Conservation (phyloP, 2,113 vertebrate genomes). For the Charina bottae region DNA sequence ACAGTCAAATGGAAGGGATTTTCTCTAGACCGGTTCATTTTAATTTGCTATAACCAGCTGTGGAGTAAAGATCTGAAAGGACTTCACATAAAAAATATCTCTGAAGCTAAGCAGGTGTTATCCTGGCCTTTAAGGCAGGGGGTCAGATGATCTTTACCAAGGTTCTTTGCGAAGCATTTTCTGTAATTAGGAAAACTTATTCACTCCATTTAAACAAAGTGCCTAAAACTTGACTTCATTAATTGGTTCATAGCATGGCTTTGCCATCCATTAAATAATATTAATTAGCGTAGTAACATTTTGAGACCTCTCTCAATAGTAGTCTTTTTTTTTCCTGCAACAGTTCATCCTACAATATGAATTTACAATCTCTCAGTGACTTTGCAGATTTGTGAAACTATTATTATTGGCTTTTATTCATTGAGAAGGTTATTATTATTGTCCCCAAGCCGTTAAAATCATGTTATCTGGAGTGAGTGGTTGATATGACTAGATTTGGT, state of each 20-base stretch:
- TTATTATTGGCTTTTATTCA: slow-evolving; percentile 30
- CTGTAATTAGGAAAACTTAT: not conserved
- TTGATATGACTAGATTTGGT: not conserved
- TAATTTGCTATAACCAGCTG: not conserved
- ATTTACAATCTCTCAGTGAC: not conserved
- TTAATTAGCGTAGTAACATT: not conserved
- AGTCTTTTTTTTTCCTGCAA: not conserved
- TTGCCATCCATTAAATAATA: not conserved
- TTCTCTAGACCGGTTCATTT: not conserved
- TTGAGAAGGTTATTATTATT: slow-evolving; percentile 30
- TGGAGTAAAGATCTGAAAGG: not conserved
- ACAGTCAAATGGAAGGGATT: not conserved
- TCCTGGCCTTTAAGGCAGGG: not conserved
- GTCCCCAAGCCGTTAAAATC: not conserved
- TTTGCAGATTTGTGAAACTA: slow-evolving; percentile 1
- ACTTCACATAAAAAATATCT: not conserved
- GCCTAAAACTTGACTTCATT: not conserved
- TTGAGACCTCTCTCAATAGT: not conserved
- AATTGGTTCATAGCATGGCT: not conserved
- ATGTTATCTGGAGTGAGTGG: not conserved
- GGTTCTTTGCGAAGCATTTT: not conserved
- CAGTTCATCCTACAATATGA: not conserved
- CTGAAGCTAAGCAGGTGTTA: not conserved
- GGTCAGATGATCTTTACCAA: not conserved
- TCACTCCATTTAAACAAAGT: not conserved